Percentiles rank a stretch among this genome's conserved stretches.
Evolutionary conservation across 2,113 vertebrate species (phyloP).

Genomic region (Antechinus stuartii): DNA sequence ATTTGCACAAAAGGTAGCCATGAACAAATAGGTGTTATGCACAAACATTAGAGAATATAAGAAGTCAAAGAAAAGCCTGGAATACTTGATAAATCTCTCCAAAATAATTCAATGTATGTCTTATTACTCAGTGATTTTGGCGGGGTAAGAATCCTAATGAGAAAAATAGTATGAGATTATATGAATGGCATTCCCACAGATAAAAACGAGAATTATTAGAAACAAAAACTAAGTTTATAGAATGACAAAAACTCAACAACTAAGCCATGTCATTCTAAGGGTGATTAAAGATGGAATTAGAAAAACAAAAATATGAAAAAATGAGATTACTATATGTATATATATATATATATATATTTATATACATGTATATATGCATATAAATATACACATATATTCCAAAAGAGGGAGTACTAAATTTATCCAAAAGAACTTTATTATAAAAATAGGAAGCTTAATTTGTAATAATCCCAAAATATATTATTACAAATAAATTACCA

Average conservation of each 20-base stretch:
- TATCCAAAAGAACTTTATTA: neutral
- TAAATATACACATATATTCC: neutral
- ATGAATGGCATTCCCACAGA: neutral
- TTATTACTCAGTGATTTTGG: neutral
- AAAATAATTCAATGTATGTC: neutral
- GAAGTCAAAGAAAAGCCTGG: neutral
- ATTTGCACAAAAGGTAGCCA: neutral
- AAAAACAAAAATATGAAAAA: neutral
- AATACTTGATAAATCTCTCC: neutral
- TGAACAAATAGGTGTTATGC: neutral
- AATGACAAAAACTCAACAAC: neutral
- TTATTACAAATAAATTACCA: no score
- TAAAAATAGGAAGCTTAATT: neutral
- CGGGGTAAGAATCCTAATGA: neutral
- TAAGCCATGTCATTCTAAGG: neutral
- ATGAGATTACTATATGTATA: neutral
- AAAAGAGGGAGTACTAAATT: neutral
- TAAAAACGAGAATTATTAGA: neutral
- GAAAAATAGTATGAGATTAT: neutral
- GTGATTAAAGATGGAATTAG: neutral
- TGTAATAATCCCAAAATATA: no score
- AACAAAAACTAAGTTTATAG: neutral
- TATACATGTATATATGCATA: no score
- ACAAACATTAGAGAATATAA: neutral
- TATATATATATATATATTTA: no score